Base-by-base conservation (phyloP, 2,113 vertebrate species). In the Thalassoma bifasciatum region DNA sequence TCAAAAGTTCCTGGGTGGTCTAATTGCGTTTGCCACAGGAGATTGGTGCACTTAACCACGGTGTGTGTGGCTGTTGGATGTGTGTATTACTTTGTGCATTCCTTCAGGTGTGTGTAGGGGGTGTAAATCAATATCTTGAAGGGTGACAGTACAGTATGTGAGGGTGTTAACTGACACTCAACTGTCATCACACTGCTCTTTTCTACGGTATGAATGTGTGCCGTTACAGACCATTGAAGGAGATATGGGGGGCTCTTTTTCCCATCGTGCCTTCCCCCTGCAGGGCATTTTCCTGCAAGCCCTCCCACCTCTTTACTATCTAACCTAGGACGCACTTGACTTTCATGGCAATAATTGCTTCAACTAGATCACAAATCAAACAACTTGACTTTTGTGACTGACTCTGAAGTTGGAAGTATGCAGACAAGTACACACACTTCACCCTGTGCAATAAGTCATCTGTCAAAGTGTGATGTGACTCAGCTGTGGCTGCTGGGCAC, bases 1-100 rank as follows among this genome's bases (percentile, higher is more conserved):
- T 79, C 46, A 66, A 13, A 57, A 36, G 54, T 77, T 85, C 52
- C 77, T 92, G 86, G 90, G 90, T 90, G 90, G 89, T 88, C 90
- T 83, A 42, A 72, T 66, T 74, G 68, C 42, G 0, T 51, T 79
- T 60, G 57, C 66, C 65, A 79, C 73, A 77, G 75, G 61, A 75
- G 81, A 76, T 72, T 47, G 82, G 66, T 76, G 47, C 64, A 37
- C 60, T 78, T 66, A 60, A 50, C 62, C 40, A 12, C 30, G 1
- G 22, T 30, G 37, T 2, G 8, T 70, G 60, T 46, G 23, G 54
- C 46, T 53, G 40, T 81, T 42, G 38, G 36, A 21, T 61, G 66
- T 56, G 72, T 50, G 49, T 64, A 64, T 83, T 37, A 42, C 44
- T 75, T 64, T 54, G 56, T 59, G 57, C 69, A 58, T 38, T 23